Percentiles rank a stretch among this genome's conserved stretches.
Evolutionary conservation across 2,113 vertebrate species (phyloP).

Genomic region (Rutilus rutilus): DNA sequence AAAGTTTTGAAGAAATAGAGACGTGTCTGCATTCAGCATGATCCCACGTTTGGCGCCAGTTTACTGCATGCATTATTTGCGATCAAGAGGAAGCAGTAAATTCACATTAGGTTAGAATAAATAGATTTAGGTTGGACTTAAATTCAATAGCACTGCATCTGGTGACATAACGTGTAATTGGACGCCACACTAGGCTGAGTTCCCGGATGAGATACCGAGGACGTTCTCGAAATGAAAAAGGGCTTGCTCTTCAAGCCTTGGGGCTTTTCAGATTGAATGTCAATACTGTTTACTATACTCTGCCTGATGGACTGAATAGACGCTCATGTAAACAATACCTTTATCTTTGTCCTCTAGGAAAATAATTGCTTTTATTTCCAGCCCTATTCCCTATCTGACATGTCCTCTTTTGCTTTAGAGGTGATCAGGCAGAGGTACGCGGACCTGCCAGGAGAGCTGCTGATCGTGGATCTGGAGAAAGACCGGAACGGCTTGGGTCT

Average conservation of each 20-base stretch:
- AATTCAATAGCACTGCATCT: neutral
- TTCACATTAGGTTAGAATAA: neutral
- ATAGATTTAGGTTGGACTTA: neutral
- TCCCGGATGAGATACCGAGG: neutral
- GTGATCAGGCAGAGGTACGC: constrained; percentile 93
- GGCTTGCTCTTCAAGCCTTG: neutral
- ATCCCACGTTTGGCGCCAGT: neutral
- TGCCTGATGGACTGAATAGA: neutral
- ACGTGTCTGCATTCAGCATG: neutral
- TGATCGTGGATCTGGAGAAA: constrained; percentile 95
- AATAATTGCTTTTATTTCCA: neutral
- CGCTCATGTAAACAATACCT: constrained; percentile 2
- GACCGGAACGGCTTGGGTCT: constrained; percentile 93
- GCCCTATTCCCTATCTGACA: neutral
- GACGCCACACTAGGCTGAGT: neutral
- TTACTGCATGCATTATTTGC: neutral
- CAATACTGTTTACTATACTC: constrained; percentile 14
- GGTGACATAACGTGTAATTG: neutral
- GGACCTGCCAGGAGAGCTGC: constrained; percentile 87
- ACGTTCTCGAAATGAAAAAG: neutral
- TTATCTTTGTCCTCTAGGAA: constrained; percentile 17
- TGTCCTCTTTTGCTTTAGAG: constrained; percentile 72
- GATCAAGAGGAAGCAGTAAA: too few relatives aligned
- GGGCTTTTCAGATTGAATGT: neutral
- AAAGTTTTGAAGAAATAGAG: neutral